Conservation (phyloP, 2,113 vertebrate species). For the Callaeas wilsoni region DNA sequence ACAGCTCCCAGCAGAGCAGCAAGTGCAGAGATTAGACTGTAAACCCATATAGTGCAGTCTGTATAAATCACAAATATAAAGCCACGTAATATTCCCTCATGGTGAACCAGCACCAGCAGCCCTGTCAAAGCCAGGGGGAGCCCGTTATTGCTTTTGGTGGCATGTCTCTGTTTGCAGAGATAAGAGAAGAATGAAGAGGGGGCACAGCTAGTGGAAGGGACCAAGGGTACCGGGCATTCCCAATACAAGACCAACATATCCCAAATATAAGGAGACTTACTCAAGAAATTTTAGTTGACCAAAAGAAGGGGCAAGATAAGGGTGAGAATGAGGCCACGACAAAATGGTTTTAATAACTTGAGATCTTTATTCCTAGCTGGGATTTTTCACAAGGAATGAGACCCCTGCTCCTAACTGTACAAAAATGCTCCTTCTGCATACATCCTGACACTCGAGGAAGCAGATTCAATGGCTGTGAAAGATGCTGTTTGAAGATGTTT, state of each 20-base stretch:
- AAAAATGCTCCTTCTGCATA: not conserved
- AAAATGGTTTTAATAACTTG: not conserved
- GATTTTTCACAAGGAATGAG: not conserved
- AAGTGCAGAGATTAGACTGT: not conserved
- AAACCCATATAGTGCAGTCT: not conserved
- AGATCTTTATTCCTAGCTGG: not conserved
- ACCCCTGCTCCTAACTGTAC: not conserved
- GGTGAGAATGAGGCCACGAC: not conserved
- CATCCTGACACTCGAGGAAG: not conserved
- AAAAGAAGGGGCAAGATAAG: not conserved
- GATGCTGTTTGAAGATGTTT: not conserved
- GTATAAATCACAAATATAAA: constrained; percentile 22
- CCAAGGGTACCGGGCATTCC: not conserved
- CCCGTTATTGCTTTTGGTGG: not conserved
- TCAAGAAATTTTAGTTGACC: not conserved
- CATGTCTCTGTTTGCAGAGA: not conserved
- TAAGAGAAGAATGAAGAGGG: not conserved
- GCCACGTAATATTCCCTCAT: not conserved
- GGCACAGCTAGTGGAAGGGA: not conserved
- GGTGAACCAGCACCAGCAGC: not conserved
- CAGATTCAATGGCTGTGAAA: not conserved
- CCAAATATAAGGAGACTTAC: not conserved
- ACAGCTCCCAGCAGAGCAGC: not conserved
- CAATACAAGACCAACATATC: not conserved
- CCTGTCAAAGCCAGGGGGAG: not conserved